phyloP scores from a whole-genome alignment of 2,797 vertebrate species.

The Cuculus canorus region DNA sequence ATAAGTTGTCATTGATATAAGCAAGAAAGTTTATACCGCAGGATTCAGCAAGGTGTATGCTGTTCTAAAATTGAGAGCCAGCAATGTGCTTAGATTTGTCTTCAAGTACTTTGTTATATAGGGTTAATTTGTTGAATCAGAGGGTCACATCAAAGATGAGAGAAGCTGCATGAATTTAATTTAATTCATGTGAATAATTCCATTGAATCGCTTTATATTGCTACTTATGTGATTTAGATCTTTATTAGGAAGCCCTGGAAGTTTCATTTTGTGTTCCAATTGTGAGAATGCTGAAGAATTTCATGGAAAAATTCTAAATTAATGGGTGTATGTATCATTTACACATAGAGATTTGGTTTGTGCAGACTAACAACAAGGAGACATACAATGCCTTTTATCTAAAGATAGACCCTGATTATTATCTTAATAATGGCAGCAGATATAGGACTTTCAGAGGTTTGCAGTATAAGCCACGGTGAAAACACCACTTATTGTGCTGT shows the following conservation, averaged over 20 bases:
- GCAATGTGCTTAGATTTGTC: neutral
- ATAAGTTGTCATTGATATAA: neutral
- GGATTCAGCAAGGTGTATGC: neutral
- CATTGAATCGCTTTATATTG: neutral
- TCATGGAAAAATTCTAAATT: neutral
- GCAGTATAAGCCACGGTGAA: neutral
- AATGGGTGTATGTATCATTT: neutral
- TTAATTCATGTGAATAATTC: neutral
- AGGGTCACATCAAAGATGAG: neutral
- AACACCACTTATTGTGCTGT: neutral
- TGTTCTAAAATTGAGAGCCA: neutral
- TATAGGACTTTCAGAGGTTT: neutral
- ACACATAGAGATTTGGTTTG: neutral
- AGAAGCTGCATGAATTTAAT: neutral
- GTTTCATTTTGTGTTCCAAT: neutral
- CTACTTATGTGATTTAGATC: neutral
- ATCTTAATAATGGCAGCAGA: neutral
- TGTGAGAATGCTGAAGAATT: neutral
- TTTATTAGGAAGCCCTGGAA: neutral
- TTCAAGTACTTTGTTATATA: neutral
- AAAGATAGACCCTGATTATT: neutral
- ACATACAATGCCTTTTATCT: neutral
- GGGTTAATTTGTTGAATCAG: neutral
- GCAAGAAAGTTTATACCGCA: neutral
- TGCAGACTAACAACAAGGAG: neutral